Conservation (phyloP, 2,113 vertebrate genomes). For the Mastomys coucha region DNA sequence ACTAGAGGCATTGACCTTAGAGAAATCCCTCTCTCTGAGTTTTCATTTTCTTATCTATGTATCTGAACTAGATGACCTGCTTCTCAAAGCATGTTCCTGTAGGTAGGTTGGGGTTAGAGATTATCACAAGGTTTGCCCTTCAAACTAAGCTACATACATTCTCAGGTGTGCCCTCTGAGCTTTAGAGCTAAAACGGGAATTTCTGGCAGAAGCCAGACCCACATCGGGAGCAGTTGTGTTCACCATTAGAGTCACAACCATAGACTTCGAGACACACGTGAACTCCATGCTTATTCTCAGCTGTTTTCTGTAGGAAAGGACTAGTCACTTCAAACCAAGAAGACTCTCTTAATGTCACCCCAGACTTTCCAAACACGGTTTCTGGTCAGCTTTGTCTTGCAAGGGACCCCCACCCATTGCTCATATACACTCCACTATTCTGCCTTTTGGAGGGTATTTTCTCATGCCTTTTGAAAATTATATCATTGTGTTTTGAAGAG, state of each 20-base stretch:
- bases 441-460: neutral
- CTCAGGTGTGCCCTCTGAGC: too few species aligned
- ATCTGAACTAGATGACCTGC: neutral
- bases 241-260: neutral
- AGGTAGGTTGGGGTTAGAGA: neutral
- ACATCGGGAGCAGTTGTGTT: fast-evolving
- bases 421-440: neutral
- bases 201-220: neutral
- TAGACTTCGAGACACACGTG: neutral
- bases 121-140: neutral
- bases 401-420: fast-evolving
- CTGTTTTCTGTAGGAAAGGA: neutral
- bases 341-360: neutral
- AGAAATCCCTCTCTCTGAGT: neutral
- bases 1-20: neutral
- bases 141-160: neutral
- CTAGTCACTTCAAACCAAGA: neutral
- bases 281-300: neutral
- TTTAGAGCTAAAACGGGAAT: neutral
- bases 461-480: conserved; percentile 44
- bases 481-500: neutral
- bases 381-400: neutral
- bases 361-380: neutral
- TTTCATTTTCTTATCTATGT: neutral
- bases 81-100: neutral